Conservation (phyloP, 35 echinoderm and acorn worm genomes). For the Acanthaster planci region DNA sequence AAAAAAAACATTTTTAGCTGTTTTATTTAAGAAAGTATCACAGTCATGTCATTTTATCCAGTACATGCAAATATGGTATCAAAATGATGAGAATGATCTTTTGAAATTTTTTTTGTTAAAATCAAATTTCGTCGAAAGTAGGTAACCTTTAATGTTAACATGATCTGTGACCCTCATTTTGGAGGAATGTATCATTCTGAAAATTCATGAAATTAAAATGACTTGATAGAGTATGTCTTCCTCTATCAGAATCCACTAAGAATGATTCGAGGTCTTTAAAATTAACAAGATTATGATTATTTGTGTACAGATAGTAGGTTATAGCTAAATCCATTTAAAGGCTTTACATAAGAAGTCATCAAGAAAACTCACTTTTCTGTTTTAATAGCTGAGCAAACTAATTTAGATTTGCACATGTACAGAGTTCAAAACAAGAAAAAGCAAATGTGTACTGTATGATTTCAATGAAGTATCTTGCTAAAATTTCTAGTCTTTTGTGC, state of each 20-base stretch:
- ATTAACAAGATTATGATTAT: background rate
- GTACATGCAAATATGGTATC: background rate
- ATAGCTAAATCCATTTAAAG: background rate
- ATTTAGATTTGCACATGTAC: background rate
- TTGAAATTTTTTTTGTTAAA: background rate
- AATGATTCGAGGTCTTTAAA: background rate
- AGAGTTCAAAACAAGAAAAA: background rate
- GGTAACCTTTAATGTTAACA: background rate
- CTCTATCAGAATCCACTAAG: background rate
- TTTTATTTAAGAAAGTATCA: background rate
- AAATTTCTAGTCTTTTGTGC: too few relatives aligned
- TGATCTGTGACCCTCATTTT: background rate
- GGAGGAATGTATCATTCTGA: background rate
- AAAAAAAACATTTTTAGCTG: background rate
- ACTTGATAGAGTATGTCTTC: slow-evolving; percentile 12
- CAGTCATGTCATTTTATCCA: background rate
- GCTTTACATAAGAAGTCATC: background rate
- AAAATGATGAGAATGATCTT: background rate
- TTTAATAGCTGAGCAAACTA: background rate
- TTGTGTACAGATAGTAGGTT: background rate
- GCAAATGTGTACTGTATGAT: background rate
- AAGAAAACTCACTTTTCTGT: background rate
- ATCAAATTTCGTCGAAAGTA: background rate
- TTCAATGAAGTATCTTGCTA: too few relatives aligned
- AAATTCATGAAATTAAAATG: background rate